These are phyloP conservation scores for Disparrhopalites patrizii DNA, from an alignment of 2,888 invertebrate genomes.

Conservation along the genomic window DNA sequence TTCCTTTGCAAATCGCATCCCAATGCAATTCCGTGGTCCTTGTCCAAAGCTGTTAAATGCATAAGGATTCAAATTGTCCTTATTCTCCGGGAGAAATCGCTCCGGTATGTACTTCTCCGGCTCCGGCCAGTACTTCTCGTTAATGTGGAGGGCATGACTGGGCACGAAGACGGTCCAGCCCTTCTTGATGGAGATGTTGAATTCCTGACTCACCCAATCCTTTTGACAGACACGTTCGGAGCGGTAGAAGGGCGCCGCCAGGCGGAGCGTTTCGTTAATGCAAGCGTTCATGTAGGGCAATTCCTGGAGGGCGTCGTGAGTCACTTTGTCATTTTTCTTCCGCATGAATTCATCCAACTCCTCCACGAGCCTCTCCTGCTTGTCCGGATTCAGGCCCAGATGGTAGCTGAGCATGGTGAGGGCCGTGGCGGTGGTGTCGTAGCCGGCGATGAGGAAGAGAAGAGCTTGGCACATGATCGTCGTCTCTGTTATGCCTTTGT, in stretches of 20 bases:
- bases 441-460: constrained; percentile 38
- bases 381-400: constrained; percentile 32
- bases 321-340: constrained; percentile 35
- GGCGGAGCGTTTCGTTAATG: constrained; percentile 35
- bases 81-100: constrained; percentile 40
- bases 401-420: constrained; percentile 31
- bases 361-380: constrained; percentile 30
- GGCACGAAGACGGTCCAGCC: constrained; percentile 37
- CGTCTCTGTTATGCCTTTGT: constrained; percentile 30
- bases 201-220: constrained; percentile 40
- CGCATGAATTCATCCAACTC: constrained; percentile 38
- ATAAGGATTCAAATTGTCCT: constrained; percentile 37
- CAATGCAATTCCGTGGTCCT: constrained; percentile 30
- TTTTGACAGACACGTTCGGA: constrained; percentile 42
- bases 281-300: constrained; percentile 38
- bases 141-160: constrained; percentile 36
- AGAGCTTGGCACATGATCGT: constrained; percentile 38
- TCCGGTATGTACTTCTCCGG: constrained; percentile 39
- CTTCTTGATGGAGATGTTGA: constrained; percentile 35
- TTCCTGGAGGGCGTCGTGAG: constrained; percentile 37
- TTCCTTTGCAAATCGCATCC: constrained; percentile 23
- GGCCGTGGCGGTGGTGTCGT: constrained; percentile 40
- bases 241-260: constrained; percentile 39
- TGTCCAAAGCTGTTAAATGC: constrained; percentile 26
- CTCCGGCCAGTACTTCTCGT: constrained; percentile 34